Base-by-base conservation (phyloP, 1,140 invertebrate species). In the Panagrolaimus sp. region DNA sequence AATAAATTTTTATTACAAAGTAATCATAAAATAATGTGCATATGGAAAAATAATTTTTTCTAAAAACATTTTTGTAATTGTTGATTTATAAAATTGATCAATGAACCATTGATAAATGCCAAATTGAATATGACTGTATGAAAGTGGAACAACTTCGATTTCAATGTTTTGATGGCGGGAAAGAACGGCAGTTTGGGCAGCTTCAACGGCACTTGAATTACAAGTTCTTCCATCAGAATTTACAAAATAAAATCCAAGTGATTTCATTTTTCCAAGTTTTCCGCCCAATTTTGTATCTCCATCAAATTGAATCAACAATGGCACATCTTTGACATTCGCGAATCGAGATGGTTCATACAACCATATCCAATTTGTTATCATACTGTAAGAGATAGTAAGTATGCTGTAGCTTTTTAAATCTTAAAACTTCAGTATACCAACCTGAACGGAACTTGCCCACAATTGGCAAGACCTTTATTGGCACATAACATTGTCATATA, bases 331-430 rank as follows among this genome's bases (percentile, higher is more conserved):
- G 9, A 24, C 63, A 21, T 21, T 46, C n/a, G 17, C 21, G 9
- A 67, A 52, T 21, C 64, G 45, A 5, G 48, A 43, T 14, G 71
- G 75, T 48, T 80, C 65, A 48, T 78, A 65, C 14, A 83, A 67
- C 79, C 79, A 81, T 38, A 82, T 74, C 79, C 79, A 81, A 43
- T 81, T 81, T 10, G 80, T 76, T 21, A 81, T 75, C 4, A 76
- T 26, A 47, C 77, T 82, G 7, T 24, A 62, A 52, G 14, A n/a
- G n/a, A 62, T 62, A 62, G 26, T 62, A 10, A 8, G 14, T 17
- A 72, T 12, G 24, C 7, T 71, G 68, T 70, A 17, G 10, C 9
- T 17, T 17, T 2, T 71, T 12, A 69, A 65, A 9, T 75, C 6
- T 43, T 14, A 14, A n/a, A n/a, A n/a, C n/a, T n/a, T n/a, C n/a